These are phyloP conservation scores for Diadophis punctatus DNA, from an alignment of 2,113 vertebrate species.

Conservation along the genomic window DNA sequence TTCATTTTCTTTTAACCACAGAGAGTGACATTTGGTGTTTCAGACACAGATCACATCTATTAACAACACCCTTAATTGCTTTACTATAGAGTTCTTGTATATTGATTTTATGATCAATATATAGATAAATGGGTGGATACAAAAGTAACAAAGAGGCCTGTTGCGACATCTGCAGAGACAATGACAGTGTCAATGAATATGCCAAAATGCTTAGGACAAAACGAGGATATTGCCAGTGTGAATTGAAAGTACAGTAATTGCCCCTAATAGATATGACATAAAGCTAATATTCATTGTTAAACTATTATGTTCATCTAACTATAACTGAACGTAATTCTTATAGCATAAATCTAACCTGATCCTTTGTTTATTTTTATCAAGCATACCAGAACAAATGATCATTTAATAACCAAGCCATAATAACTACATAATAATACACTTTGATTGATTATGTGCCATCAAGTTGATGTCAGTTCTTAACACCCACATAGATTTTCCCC, in stretches of 20 bases:
- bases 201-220: not conserved
- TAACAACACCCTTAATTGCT: constrained; percentile 8
- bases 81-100: constrained; percentile 11
- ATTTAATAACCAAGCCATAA: not conserved
- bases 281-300: not conserved
- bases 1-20: not conserved
- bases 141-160: not conserved
- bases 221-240: not conserved
- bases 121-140: constrained; percentile 1
- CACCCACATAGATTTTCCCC: not conserved
- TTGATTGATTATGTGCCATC: not conserved
- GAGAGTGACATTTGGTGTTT: not conserved
- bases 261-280: not conserved
- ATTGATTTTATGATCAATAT: constrained; percentile 17
- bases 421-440: not conserved
- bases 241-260: not conserved
- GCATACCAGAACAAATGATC: not conserved
- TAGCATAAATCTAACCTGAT: not conserved
- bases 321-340: not conserved
- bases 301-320: not conserved
- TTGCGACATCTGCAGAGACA: not conserved
- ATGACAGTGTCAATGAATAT: not conserved
- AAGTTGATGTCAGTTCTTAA: not conserved
- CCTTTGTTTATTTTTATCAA: not conserved
- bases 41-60: not conserved